Evolutionary conservation across 2,113 vertebrate species (phyloP).

Genomic region (Callorhinus ursinus): DNA sequence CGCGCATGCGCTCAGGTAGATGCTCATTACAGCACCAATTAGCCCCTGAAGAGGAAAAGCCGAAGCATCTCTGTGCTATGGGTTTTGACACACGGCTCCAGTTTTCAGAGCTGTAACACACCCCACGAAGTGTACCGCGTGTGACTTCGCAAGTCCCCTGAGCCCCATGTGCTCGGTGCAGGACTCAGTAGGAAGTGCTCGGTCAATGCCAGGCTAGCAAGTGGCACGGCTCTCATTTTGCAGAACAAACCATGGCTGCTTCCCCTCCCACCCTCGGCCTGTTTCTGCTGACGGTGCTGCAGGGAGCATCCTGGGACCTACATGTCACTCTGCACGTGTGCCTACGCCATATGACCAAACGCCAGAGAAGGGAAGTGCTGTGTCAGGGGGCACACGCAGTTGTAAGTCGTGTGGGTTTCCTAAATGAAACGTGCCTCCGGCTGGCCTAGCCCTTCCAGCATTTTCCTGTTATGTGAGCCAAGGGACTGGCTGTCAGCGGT

Average conservation of each 20-base stretch:
- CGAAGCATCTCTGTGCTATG: not conserved
- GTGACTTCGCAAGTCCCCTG: not conserved
- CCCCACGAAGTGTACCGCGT: not conserved
- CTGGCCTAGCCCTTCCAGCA: not conserved
- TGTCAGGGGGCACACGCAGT: not conserved
- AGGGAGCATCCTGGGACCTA: not conserved
- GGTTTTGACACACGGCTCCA: not conserved
- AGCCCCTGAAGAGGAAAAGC: not conserved
- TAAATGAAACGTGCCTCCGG: not conserved
- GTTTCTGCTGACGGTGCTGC: not conserved
- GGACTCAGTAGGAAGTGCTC: not conserved
- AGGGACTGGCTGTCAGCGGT: not conserved
- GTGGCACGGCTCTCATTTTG: accelerated
- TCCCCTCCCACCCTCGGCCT: accelerated
- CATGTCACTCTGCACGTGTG: not conserved
- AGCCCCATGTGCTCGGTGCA: not conserved
- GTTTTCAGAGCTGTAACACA: not conserved
- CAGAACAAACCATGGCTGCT: not conserved
- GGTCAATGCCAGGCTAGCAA: not conserved
- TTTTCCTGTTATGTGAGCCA: not conserved
- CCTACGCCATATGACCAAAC: not conserved
- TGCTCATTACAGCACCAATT: not conserved
- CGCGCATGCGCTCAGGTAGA: not conserved
- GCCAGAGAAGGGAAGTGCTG: not conserved
- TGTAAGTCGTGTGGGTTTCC: not conserved